Evolutionary conservation across 2,113 vertebrate genomes (phyloP).

Genomic region (Etheostoma cragini): DNA sequence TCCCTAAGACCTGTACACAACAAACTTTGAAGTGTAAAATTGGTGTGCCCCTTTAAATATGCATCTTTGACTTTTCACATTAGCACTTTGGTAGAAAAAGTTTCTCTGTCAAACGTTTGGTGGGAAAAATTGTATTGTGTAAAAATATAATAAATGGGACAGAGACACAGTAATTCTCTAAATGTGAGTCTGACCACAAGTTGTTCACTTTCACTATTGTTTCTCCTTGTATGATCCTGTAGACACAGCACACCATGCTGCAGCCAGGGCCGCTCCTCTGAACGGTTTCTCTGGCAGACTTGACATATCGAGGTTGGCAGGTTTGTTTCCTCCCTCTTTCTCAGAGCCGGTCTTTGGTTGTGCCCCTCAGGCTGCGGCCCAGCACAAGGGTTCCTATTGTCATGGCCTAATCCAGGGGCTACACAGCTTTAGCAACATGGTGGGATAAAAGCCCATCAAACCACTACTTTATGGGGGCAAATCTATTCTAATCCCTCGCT

Average conservation of each 20-base stretch:
- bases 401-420: conserved; percentile 93
- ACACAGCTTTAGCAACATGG: conserved; percentile 96
- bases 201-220: conserved; percentile 51
- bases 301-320: conserved; percentile 86
- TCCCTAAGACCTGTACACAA: not conserved
- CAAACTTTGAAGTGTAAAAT: not conserved
- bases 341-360: conserved; percentile 83
- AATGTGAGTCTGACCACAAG: conserved; percentile 35
- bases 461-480: conserved; percentile 98
- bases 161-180: conserved; percentile 21
- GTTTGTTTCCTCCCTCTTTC: conserved; percentile 86
- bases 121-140: not conserved
- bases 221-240: conserved; percentile 49
- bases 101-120: too few relatives aligned
- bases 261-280: conserved; percentile 55
- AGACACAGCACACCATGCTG: conserved; percentile 48
- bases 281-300: conserved; percentile 73
- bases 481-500: conserved; percentile 98
- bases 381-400: conserved; percentile 97
- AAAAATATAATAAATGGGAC: not conserved
- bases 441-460: conserved; percentile 99
- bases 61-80: not conserved
- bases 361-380: conserved; percentile 89
- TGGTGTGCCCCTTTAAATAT: not conserved
- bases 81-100: not conserved